Evolutionary conservation across 2,113 vertebrate genomes (phyloP).

Genomic region (Shinisaurus crocodilurus): DNA sequence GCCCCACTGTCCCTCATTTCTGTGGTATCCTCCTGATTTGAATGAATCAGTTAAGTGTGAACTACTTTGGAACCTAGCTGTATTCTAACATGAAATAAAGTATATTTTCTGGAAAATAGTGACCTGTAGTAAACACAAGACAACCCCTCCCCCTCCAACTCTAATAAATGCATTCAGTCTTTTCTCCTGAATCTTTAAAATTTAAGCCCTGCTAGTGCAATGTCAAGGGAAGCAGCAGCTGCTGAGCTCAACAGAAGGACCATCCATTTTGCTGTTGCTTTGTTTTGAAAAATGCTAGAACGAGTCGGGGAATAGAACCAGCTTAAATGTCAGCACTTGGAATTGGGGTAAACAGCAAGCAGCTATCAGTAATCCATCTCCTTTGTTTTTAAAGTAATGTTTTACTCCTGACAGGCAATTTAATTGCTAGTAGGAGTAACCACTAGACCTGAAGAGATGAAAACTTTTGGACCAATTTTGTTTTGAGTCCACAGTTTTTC

Average conservation of each 20-base stretch:
- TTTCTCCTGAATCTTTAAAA: conserved; percentile 24
- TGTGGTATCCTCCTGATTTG: neutral
- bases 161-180: conserved; percentile 28
- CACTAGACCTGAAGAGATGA: conserved; percentile 48
- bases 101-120: neutral
- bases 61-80: neutral
- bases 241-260: conserved; percentile 3
- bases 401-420: conserved; percentile 59
- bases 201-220: conserved; percentile 14
- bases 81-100: neutral
- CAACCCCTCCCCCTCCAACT: neutral
- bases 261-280: conserved; percentile 46
- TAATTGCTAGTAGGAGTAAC: conserved; percentile 59
- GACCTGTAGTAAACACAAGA: neutral
- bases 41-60: neutral
- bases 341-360: conserved; percentile 35
- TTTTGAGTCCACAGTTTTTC: conserved; percentile 20
- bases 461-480: conserved; percentile 29
- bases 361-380: conserved; percentile 51
- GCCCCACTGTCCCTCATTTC: neutral
- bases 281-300: conserved; percentile 51
- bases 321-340: conserved; percentile 51
- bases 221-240: conserved; percentile 30
- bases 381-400: conserved; percentile 52
- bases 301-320: conserved; percentile 41